Evolutionary conservation across 1,140 invertebrate species (phyloP), one percentile per base, ranked within the genome.

Genomic region (Aphelinus certus): DNA sequence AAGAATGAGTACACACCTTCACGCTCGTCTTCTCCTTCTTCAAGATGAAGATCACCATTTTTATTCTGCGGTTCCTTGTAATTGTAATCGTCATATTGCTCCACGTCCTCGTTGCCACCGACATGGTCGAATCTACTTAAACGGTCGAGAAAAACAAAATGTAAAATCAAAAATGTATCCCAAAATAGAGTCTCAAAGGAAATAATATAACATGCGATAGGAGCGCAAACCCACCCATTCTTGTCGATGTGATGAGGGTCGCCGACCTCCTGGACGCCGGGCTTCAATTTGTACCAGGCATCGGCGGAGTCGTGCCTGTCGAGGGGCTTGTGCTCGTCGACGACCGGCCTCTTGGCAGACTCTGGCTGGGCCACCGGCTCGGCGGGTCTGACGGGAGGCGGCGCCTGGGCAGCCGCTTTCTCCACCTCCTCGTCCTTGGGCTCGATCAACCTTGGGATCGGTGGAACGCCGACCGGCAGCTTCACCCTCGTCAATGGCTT

Each of bases 261-360:
- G 1, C 87, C 87, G 64, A 88, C 78, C 75, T 88, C 87, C 45
- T 88, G 87, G 53, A 87, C 78, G 0, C 84, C 84, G 7, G 76
- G 82, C 26, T 79, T 78, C 1, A 83, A 79, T 43, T 76, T 82
- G 55, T 79, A 79, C 83, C 83, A 86, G 1, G 62, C 76, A 1
- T 78, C 77, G 48, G 83, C 82, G 26, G 26, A 26, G 26, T 79
- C 82, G 57, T 83, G 82, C 55, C 81, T 80, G 6, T 83, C 81
- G 0, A 78, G 66, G 47, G 78, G 69, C 10, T 79, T 70, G 9
- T 84, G 83, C n/a, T 85, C 84, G 1, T 46, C 55, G 10, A 43
- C 64, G 7, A 49, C 1, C 7, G 3, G 48, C 71, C 72, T 43
- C 6, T 26, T 46, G 1, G n/a, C 10, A 1, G 10, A n/a, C n/a